These are phyloP conservation scores for Zonotrichia leucophrys DNA, from an alignment of 2,113 vertebrate species.

Conservation along the genomic window DNA sequence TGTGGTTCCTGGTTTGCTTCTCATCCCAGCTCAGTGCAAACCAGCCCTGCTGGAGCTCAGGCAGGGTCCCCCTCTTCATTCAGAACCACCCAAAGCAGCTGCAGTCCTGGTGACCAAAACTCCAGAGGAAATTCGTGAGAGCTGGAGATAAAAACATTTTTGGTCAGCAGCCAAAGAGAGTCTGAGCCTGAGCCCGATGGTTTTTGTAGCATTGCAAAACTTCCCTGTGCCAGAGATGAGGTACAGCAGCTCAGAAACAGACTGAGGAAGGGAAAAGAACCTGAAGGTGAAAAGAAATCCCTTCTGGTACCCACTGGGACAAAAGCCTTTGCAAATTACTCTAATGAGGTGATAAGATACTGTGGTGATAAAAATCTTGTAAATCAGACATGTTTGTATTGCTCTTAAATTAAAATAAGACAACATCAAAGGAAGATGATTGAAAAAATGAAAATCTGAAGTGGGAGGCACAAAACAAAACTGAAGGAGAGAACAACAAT, in stretches of 20 bases:
- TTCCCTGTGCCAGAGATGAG: neutral
- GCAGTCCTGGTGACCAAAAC: neutral
- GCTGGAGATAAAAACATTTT: slow-evolving; percentile 31
- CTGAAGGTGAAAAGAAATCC: neutral
- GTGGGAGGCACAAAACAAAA: neutral
- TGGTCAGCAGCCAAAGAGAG: neutral
- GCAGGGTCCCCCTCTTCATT: neutral
- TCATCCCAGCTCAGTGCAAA: neutral
- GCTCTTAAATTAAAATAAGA: slow-evolving; percentile 23
- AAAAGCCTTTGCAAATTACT: neutral
- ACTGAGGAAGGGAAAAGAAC: neutral
- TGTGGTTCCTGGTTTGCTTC: neutral
- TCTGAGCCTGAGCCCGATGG: neutral
- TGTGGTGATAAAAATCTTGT: slow-evolving; percentile 3
- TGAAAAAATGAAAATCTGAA: neutral
- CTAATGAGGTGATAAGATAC: neutral
- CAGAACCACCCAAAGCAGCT: neutral
- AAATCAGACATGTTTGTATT: neutral
- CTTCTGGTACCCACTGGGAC: neutral
- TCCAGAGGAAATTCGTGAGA: neutral
- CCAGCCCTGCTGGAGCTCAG: neutral
- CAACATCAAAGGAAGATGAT: neutral
- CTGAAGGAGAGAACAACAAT: neutral
- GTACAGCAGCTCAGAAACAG: neutral
- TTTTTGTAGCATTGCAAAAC: neutral